A percentile compares a stretch with the other conserved stretches of the same genome.
Conservation (phyloP, 2,797 vertebrate genomes). For the Vespertilio murinus region DNA sequence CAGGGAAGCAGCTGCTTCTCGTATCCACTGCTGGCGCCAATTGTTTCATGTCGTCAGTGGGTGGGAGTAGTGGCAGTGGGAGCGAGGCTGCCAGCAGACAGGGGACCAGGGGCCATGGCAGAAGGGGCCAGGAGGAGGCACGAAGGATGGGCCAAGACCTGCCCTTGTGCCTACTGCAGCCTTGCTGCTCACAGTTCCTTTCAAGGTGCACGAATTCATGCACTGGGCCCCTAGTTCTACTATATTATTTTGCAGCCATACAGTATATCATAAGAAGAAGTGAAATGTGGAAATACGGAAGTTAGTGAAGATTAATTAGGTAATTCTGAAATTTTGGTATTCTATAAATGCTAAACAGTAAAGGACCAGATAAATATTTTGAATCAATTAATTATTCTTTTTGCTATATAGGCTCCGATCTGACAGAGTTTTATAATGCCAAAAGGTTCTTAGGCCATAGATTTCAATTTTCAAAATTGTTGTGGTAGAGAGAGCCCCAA, state of each 20-base stretch:
- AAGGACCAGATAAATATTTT: background rate
- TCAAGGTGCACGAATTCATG: too few relatives aligned
- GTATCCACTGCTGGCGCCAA: too few relatives aligned
- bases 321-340: background rate
- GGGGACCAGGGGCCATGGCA: too few relatives aligned
- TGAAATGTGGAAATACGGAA: background rate
- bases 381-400: background rate
- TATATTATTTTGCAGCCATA: background rate
- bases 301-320: background rate
- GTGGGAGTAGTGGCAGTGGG: too few relatives aligned
- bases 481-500: background rate
- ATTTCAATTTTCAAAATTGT: background rate
- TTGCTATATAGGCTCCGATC: background rate
- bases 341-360: background rate
- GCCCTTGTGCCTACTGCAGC: too few relatives aligned
- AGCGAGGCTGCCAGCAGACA: too few relatives aligned
- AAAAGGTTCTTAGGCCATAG: background rate
- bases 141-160: too few relatives aligned
- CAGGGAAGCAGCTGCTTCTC: too few relatives aligned
- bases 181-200: too few relatives aligned
- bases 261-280: background rate
- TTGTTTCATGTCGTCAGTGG: fast-evolving
- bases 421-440: background rate
- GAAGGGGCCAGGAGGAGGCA: fast-evolving
- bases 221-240: too few relatives aligned